Evolutionary conservation across 1,140 invertebrate genomes (phyloP).

Genomic region (Drosophila paulistorum): DNA sequence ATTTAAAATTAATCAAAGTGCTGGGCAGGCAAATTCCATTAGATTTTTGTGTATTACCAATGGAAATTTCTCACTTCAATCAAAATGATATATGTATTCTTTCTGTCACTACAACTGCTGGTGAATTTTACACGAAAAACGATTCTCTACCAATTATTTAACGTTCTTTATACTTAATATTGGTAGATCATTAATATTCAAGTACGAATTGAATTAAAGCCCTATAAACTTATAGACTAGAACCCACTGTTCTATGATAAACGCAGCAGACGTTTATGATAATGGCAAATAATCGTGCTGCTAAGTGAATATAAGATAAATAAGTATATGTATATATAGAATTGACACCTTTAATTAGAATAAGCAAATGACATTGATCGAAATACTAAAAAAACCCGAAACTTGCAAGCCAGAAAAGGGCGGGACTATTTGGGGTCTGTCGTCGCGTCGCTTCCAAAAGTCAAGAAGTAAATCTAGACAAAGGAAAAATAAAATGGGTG

Average conservation of each 20-base stretch:
- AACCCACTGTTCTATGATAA: conserved; percentile 20
- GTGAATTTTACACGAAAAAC: no score
- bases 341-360: conserved; percentile 56
- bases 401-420: no score
- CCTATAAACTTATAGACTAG: background rate
- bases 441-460: conserved; percentile 9
- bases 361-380: conserved; percentile 30
- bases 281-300: conserved; percentile 40
- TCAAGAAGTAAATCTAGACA: conserved; percentile 11
- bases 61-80: no score
- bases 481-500: conserved; percentile 5
- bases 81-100: no score
- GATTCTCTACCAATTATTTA: no score
- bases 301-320: conserved; percentile 4
- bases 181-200: background rate
- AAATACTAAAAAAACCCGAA: no score
- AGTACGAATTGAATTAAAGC: background rate
- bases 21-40: background rate
- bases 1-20: background rate
- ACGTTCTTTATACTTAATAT: no score
- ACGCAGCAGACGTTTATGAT: conserved; percentile 20
- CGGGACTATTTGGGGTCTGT: no score
- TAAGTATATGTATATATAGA: conserved; percentile 25
- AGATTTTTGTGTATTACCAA: no score
- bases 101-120: no score